phyloP scores from a whole-genome alignment of 2,888 invertebrate genomes.

The Synanthedon tipuliformis region DNA sequence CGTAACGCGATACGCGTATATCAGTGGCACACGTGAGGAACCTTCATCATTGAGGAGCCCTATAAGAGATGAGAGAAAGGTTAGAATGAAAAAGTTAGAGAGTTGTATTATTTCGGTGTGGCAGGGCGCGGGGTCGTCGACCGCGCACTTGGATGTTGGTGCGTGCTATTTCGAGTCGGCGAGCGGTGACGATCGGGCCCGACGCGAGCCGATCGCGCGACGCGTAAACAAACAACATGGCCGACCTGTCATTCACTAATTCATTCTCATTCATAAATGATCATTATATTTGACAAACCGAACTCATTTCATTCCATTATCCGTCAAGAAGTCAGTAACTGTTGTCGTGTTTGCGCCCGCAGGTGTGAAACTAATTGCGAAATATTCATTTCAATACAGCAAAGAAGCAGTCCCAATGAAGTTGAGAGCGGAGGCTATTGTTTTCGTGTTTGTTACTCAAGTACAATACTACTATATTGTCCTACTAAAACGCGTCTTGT shows the following conservation, averaged over 20 bases:
- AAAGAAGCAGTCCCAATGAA: too few relatives aligned
- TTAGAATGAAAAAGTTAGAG: constrained; percentile 34
- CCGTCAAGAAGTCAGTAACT: constrained; percentile 13
- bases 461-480: too few relatives aligned
- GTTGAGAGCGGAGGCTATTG: too few relatives aligned
- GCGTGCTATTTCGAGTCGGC: constrained; percentile 65
- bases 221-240: constrained; percentile 66
- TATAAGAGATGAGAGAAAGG: constrained; percentile 14
- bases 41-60: background rate
- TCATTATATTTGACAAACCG: constrained; percentile 56
- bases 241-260: constrained; percentile 67
- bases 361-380: too few relatives aligned
- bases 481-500: too few relatives aligned
- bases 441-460: too few relatives aligned
- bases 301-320: constrained; percentile 23
- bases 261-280: constrained; percentile 68
- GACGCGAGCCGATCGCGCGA: constrained; percentile 44
- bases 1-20: too few relatives aligned
- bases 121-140: constrained; percentile 60
- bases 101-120: constrained; percentile 63
- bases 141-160: constrained; percentile 55
- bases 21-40: too few relatives aligned
- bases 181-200: constrained; percentile 41
- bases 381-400: too few relatives aligned
- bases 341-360: constrained; percentile 5